Conservation (phyloP, 2,797 vertebrate genomes). For the Rhinella marina region DNA sequence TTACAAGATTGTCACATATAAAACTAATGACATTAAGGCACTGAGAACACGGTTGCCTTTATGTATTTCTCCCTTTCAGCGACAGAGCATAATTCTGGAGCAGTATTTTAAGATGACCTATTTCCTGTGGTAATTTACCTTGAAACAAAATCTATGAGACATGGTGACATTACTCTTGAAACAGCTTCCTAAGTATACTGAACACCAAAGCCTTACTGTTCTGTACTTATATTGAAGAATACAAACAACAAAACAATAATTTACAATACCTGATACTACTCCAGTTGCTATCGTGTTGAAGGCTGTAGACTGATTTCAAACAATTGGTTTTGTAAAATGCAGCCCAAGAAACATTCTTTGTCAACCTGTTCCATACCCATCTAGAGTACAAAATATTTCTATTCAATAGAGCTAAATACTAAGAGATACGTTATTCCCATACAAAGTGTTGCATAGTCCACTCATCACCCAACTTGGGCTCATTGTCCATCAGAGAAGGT, state of each 20-base stretch:
- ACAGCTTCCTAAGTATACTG: neutral
- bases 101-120: conserved; percentile 33
- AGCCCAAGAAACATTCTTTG: conserved; percentile 55
- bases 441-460: conserved; percentile 56
- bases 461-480: conserved; percentile 17
- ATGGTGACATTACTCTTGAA: conserved; percentile 1
- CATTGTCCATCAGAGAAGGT: neutral
- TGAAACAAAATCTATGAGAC: conserved; percentile 24
- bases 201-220: conserved; percentile 38
- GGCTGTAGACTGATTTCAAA: conserved; percentile 17
- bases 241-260: conserved; percentile 1
- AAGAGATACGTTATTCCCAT: conserved; percentile 36
- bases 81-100: conserved; percentile 33
- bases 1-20: conserved; percentile 45
- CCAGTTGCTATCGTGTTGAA: conserved; percentile 4
- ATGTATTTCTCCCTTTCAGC: conserved; percentile 21
- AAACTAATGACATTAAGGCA: conserved; percentile 55
- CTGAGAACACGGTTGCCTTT: conserved; percentile 53
- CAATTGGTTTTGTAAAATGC: conserved; percentile 28
- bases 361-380: conserved; percentile 21
- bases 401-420: conserved; percentile 6
- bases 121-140: conserved; percentile 35
- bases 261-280: conserved; percentile 1
- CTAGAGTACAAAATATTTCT: conserved; percentile 55
- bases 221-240: neutral